These are phyloP conservation scores for Carettochelys insculpta DNA, from an alignment of 2,113 vertebrate genomes.

Conservation along the genomic window DNA sequence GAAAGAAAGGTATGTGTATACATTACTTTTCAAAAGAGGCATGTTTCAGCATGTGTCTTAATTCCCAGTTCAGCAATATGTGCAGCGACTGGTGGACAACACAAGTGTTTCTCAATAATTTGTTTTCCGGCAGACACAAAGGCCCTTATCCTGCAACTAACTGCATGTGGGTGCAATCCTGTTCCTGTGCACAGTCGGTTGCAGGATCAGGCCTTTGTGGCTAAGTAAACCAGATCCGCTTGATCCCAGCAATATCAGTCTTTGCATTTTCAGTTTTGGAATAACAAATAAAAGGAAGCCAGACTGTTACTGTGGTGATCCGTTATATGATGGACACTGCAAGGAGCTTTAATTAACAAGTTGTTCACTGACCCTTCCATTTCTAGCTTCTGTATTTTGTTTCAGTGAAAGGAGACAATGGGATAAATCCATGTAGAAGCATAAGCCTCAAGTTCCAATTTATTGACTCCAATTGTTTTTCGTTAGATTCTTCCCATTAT, in stretches of 20 bases:
- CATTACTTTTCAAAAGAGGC: neutral
- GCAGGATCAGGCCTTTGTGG: neutral
- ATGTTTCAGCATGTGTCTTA: neutral
- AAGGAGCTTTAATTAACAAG: neutral
- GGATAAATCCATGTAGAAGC: neutral
- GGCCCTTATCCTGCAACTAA: neutral
- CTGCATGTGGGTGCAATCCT: neutral
- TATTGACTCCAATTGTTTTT: neutral
- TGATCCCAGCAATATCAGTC: neutral
- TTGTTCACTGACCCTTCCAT: neutral
- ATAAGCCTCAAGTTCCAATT: neutral
- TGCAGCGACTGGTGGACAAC: neutral
- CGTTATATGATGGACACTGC: neutral
- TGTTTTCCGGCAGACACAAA: neutral
- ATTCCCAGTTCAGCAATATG: neutral
- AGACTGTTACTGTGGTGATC: neutral
- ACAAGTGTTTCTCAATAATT: neutral
- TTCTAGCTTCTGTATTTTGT: neutral
- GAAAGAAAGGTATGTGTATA: slow-evolving; percentile 89
- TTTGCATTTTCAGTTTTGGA: neutral
- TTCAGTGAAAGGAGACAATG: neutral
- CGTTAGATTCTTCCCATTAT: neutral
- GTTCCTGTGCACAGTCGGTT: neutral
- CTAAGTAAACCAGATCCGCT: neutral
- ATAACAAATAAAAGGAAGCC: neutral